Conservation (phyloP, 1,140 invertebrate species). For the Procambarus clarkii region DNA sequence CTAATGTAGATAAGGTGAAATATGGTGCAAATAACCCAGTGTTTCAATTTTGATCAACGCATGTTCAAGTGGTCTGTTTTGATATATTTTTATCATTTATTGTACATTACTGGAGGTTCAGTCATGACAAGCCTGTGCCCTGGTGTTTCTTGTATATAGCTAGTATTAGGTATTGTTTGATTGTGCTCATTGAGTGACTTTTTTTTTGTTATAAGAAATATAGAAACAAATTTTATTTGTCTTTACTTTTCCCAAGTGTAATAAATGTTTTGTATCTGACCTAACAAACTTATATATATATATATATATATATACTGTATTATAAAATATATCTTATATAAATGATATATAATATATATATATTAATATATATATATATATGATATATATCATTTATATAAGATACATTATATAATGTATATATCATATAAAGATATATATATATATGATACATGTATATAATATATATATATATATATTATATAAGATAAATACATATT, state of each 20-base stretch:
- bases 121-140: neutral
- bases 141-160: constrained; percentile 15
- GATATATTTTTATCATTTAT: constrained; percentile 11
- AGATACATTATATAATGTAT: too few relatives aligned
- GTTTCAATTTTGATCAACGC: neutral
- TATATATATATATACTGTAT: too few relatives aligned
- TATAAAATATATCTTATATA: too few relatives aligned
- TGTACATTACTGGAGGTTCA: neutral
- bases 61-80: constrained; percentile 11
- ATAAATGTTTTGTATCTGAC: too few relatives aligned
- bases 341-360: too few relatives aligned
- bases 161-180: constrained; percentile 1
- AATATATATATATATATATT: too few relatives aligned
- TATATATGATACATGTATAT: too few relatives aligned
- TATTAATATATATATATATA: too few relatives aligned
- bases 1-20: neutral
- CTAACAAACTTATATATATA: too few relatives aligned
- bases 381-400: too few relatives aligned
- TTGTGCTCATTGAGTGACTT: constrained; percentile 1
- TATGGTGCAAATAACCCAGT: neutral
- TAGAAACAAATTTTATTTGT: neutral
- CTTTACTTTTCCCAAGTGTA: neutral
- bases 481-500: too few relatives aligned
- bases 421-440: too few relatives aligned
- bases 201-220: constrained; percentile 12